These are phyloP conservation scores for Drosophila mayri DNA, from an alignment of 1,140 invertebrate species.

Conservation along the genomic window DNA sequence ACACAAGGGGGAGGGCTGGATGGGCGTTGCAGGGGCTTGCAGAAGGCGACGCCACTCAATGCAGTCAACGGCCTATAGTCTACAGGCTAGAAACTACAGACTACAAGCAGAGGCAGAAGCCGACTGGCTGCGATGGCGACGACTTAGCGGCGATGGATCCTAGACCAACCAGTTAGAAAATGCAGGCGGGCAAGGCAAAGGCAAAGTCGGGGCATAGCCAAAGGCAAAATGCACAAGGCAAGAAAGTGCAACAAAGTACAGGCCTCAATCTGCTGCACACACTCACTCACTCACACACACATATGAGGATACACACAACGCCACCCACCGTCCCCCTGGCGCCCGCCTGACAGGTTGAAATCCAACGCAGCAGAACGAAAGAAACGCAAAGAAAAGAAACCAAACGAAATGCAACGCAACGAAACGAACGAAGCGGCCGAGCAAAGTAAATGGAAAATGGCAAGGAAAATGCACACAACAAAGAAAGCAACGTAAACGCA, in stretches of 20 bases:
- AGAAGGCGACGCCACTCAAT: slow-evolving; percentile 60
- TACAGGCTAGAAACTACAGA: slow-evolving; percentile 32
- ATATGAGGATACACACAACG: neutral
- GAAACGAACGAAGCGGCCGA: slow-evolving; percentile 57
- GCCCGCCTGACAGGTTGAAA: slow-evolving; percentile 75
- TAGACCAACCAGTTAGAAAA: slow-evolving; percentile 77
- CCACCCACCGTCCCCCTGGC: slow-evolving; percentile 38
- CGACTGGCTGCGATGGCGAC: slow-evolving; percentile 32
- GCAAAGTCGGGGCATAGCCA: slow-evolving; percentile 6
- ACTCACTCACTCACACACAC: slow-evolving; percentile 6
- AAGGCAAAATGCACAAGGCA: slow-evolving; percentile 20
- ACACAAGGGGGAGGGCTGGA: slow-evolving; percentile 1
- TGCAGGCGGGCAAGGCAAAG: slow-evolving; percentile 41
- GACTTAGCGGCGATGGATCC: slow-evolving; percentile 53
- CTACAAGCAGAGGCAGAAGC: neutral
- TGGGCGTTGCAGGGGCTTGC: slow-evolving; percentile 22
- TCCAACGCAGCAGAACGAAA: slow-evolving; percentile 79
- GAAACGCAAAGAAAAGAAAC: slow-evolving; percentile 19
- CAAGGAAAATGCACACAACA: slow-evolving; percentile 73
- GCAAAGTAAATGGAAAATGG: slow-evolving; percentile 74
- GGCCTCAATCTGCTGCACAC: slow-evolving; percentile 66
- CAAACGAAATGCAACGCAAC: slow-evolving; percentile 69
- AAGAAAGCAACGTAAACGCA: slow-evolving; percentile 40
- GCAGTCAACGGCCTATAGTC: slow-evolving; percentile 78
- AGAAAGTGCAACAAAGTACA: slow-evolving; percentile 81